phyloP scores from a whole-genome alignment of 2,797 vertebrate genomes.

The Sebastiscus tertius region DNA sequence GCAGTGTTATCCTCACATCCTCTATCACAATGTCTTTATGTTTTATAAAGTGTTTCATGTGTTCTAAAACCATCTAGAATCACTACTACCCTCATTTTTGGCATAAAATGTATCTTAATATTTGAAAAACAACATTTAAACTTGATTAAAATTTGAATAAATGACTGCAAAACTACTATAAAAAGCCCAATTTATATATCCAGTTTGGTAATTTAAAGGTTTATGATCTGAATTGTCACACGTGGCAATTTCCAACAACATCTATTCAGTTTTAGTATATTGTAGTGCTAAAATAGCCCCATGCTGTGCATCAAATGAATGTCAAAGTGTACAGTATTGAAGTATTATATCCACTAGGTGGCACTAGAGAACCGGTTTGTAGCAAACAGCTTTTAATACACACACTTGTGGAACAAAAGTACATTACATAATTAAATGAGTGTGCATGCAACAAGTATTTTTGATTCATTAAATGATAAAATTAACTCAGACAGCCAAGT shows the following conservation, averaged over 20 bases:
- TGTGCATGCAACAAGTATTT: background rate
- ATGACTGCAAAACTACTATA: background rate
- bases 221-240: background rate
- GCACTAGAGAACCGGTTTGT: conserved; percentile 17
- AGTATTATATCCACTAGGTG: conserved; percentile 35
- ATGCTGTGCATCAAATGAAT: background rate
- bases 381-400: background rate
- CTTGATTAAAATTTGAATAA: background rate
- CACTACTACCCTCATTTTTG: background rate
- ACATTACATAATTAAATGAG: background rate
- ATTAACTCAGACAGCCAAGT: background rate
- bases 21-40: background rate
- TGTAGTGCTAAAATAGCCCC: background rate
- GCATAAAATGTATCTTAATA: background rate
- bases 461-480: background rate
- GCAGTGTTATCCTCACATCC: background rate
- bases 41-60: background rate
- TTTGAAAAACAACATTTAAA: background rate
- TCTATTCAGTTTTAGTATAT: background rate
- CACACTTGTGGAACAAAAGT: background rate
- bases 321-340: background rate
- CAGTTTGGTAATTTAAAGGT: background rate
- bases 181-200: background rate
- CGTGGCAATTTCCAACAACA: background rate
- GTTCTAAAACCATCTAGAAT: background rate